Conservation (phyloP, 2,113 vertebrate genomes). For the Oreocharis arfaki region DNA sequence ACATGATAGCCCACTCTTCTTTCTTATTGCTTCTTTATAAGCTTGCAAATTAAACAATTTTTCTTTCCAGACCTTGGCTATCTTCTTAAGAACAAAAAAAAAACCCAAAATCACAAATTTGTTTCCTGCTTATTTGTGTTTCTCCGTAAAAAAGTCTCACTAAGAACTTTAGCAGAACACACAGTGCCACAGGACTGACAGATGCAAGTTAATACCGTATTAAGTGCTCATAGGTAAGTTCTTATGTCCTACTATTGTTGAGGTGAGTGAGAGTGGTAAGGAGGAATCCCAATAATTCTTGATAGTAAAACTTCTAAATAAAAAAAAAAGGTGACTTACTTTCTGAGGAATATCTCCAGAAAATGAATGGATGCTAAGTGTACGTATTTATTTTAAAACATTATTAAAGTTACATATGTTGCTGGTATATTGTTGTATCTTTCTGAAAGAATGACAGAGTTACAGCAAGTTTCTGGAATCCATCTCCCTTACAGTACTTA, state of each 20-base stretch:
- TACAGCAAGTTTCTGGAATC: background rate
- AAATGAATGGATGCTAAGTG: background rate
- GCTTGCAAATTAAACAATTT: background rate
- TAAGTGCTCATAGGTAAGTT: background rate
- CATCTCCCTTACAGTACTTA: background rate
- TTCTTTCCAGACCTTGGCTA: background rate
- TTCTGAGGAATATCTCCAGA: background rate
- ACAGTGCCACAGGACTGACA: background rate
- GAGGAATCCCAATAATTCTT: background rate
- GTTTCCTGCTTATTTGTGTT: background rate
- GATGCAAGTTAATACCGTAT: background rate
- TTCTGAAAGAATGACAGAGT: background rate
- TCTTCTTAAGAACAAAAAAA: background rate
- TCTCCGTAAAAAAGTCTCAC: background rate
- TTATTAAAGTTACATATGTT: background rate
- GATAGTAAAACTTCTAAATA: background rate
- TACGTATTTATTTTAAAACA: background rate
- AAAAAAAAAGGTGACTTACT: background rate
- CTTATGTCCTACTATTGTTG: background rate
- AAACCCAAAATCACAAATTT: background rate
- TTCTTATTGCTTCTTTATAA: background rate
- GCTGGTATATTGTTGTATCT: background rate
- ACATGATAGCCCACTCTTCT: background rate
- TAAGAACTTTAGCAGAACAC: background rate
- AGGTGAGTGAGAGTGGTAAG: background rate